Evolutionary conservation across 2,113 vertebrate genomes (phyloP), one percentile per base, ranked within the genome.

Genomic region (Cyprinus carpio): DNA sequence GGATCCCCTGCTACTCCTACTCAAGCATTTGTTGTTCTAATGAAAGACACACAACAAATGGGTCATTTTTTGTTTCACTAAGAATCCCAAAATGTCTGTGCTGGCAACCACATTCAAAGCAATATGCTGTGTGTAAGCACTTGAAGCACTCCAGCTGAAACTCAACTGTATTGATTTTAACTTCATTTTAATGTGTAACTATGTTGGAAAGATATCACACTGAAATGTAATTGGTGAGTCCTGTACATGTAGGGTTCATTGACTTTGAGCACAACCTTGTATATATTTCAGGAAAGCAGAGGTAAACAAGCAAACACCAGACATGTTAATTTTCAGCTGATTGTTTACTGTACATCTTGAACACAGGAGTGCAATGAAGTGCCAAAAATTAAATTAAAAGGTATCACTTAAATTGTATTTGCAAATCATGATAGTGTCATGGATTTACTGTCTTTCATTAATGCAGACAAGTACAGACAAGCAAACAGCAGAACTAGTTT

Each of bases 61-160:
- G 49, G 13, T 51, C 12, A 13, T 51, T 51, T 51, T 51, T 51
- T 51, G 2, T 16, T 51, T 51, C 49, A 51, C 49, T 16, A 16
- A 51, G 13, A 16, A 51, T 1, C 13, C 49, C 49, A 51, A 51
- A 51, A 16, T 51, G 2, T 75, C 40, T 51, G 43, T 27, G 43
- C 74, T 27, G 23, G 25, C 5, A 75, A 75, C 34, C 34, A 43
- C 3, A 6, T 49, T 27, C n/a, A n/a, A 74, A 46, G 7, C 37
- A 40, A 13, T 72, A 11, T 18, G 34, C 15, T 75, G 43, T 75
- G 23, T 29, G 25, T 74, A 15, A n/a, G n/a, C n/a, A n/a, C n/a
- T n/a, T n/a, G n/a, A n/a, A 58, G 10, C 67, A 84, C 29, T 51
- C 46, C 7, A 40, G 51, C 7, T 67, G 81, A 72, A 84, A 56